Base-by-base conservation (phyloP, 2,113 vertebrate species). In the Physeter macrocephalus region DNA sequence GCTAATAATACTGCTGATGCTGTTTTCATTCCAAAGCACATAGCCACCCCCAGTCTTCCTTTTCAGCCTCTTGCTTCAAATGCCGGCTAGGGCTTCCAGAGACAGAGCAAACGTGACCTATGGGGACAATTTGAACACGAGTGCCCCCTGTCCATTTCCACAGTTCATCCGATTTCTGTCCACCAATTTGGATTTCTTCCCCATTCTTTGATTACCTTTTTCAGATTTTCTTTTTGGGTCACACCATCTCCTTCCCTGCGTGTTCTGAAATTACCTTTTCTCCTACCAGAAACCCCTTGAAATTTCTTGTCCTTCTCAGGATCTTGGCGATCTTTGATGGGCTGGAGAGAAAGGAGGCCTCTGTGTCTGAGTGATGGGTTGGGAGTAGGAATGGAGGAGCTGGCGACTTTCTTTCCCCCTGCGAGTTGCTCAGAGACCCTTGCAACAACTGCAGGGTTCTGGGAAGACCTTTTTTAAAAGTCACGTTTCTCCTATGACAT, bases 41-140 rank as follows among this genome's bases (percentile, higher is more conserved):
- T 0, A 78, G 54, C 69, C 31, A 39, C 34, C 23, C 43, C 61
- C 17, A 34, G 57, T 31, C 71, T 93, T 90, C 93, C 52, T 75
- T 96, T 93, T 82, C n/a, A 94, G 92, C 39, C 59, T 95, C 43
- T 96, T 75, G 36, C 71, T n/a, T 71, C 84, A 93, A 52, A 39
- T 64, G 62, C 46, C 23, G 36, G 21, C 11, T 71, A 17, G 6
- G 15, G 20, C 11, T 66, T 52, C 31, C 74, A 61, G 93, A 89
- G 52, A 54, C 2, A 4, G 12, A 72, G 46, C 7, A 39, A 25
- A 15, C 4, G 12, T 36, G 31, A 29, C 18, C 2, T 21, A 8
- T 12, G 34, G 41, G 59, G 31, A 20, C 29, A 9, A 6, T 75
- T 77, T 80, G 52, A 72, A 84, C 61, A 46, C 15, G 11, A 34